Evolutionary conservation across 2,797 vertebrate species (phyloP), one percentile per base, ranked within the genome.

Genomic region (Ctenosaura bakeri): DNA sequence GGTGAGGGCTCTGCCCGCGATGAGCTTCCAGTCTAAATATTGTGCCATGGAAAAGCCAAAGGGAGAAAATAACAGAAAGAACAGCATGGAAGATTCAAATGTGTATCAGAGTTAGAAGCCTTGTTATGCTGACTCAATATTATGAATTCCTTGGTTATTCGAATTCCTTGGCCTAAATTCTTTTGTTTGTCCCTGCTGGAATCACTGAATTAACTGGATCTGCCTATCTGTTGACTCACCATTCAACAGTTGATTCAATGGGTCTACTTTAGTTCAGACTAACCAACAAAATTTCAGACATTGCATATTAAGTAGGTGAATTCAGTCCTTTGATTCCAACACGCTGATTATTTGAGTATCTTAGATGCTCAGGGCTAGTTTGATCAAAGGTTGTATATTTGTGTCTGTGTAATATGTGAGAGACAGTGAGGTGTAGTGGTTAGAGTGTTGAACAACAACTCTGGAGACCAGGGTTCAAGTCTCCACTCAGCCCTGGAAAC

Each of bases 381-480:
- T 10, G 14, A 59, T 29, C 42, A 62, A 77, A 16, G 35, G 10
- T 32, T 18, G 80, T 0, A 66, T 64, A 81, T 0, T 84, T 0
- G 54, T 0, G 42, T 69, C 3, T 91, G 8, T 86, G 4, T 0
- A 6, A 0, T 66, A 0, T 78, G 42, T 4, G 3, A 0, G 0
- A 0, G 5, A 22, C 18, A 64, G 22, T 22, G 22, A 1, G 22
- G 10, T 24, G 26, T 0, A 46, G 42, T 46, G 42, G 42, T 46
- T 46, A 3, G 42, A 46, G 42, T 46, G 4, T 46, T 46, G 42
- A 46, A 46, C 42, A 3, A 46, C 42, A 46, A 46, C 42, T 4
- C 42, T 46, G 42, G 42, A 46, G 42, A 4, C 42, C 42, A 46
- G 42, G 4, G 4, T 46, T 46, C 42, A 46, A 46, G 42, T 46